Evolutionary conservation across 2,888 invertebrate species (phyloP), one percentile per base, ranked within the genome.

Genomic region (Belgica antarctica): DNA sequence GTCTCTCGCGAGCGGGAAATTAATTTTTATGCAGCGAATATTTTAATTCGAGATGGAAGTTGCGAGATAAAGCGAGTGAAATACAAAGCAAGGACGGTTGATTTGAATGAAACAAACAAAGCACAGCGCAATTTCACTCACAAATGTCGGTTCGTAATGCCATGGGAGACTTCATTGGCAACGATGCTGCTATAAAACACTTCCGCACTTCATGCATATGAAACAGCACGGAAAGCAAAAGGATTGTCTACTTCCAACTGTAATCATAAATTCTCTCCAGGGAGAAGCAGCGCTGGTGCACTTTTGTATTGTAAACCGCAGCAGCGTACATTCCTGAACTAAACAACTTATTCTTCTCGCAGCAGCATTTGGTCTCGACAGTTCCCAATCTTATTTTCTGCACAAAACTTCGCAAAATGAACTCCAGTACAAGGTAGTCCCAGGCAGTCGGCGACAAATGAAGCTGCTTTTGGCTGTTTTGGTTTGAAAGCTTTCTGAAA

Each of bases 251-350:
- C 52, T 52, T 52, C 22, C 24, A 17, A 61, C 10, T 61, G 61
- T 61, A 61, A 61, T 61, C 61, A 61, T 61, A 61, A 61, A 61
- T 61, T 61, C 28, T 61, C 61, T 61, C 61, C 3, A 27, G 61
- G 28, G 61, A 27, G 25, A 8, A 8, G n/a, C 41, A 41, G 52
- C 52, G 52, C 22, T 22, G 17, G 52, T 52, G 52, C 52, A 52
- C 52, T 61, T 61, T 61, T 61, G 61, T 61, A 61, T 61, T 61
- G 61, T 61, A 61, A 61, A 61, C 61, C 61, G 61, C 61, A 62
- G n/a, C n/a, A n/a, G 15, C 62, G 36, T 36, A 31, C 34, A 62
- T 62, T 31, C 62, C 36, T 62, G 17, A 62, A 62, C 62, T 62
- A 62, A 62, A 62, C 62, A 62, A 62, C 34, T 62, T 62, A 27